Evolutionary conservation across 1,140 invertebrate genomes (phyloP), one percentile per base, ranked within the genome.

Genomic region (Conopomorpha cramerella): DNA sequence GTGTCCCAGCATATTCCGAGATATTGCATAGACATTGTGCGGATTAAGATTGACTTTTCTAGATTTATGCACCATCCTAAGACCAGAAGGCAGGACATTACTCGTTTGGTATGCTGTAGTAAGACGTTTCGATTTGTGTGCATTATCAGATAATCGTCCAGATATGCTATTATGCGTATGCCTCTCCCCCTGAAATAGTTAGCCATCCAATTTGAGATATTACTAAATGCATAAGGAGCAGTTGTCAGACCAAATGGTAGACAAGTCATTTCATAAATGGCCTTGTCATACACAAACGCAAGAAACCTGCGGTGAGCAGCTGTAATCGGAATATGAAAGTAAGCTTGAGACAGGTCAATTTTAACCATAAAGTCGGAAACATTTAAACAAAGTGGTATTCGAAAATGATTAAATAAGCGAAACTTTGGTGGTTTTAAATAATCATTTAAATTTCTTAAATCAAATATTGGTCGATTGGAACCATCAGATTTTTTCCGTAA

Each of bases 181-280:
- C 42, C 40, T 15, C 13, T 14, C 6, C 29, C n/a, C 17, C 48
- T 26, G 3, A 48, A 33, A 3, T 16, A 13, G 30, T 25, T 19
- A 10, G 49, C 49, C 12, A 51, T 6, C 49, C 46, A 62, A 27
- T 53, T 60, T 13, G 38, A 39, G 14, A 62, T 26, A 18, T 43
- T 51, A 7, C 53, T 33, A 25, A 62, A 62, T 0, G 41, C 34
- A 3, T 46, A 30, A 1, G 49, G 49, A 11, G 46, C 49, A 7
- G 34, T 46, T 8, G 51, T 34, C 14, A 59, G 34, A 8, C 51
- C 53, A 27, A 59, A 56, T 0, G 53, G 53, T 1, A 53, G 41
- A 30, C 55, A 52, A 0, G 41, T 55, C 39, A 55, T 49, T 27
- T 50, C 30, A 17, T 16, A 45, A 15, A 44, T 2, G 13, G 34